Percentiles rank a stretch among this genome's conserved stretches.
Conservation (phyloP, 2,888 invertebrate genomes). For the Cyrtodaria siliqua region DNA sequence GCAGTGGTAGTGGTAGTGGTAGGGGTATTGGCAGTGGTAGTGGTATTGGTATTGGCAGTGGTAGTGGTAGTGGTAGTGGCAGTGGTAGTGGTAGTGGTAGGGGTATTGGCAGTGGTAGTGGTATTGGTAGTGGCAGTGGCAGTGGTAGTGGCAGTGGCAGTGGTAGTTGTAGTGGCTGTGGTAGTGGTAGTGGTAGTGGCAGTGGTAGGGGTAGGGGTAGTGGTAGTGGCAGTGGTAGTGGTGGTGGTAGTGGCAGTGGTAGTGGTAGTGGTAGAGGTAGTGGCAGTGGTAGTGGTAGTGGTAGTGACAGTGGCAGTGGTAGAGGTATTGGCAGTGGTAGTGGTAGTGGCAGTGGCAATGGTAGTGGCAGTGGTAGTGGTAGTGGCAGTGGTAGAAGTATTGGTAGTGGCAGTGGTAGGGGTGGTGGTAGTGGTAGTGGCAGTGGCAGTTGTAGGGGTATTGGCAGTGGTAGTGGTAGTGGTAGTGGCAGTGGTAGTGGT, state of each 20-base stretch:
- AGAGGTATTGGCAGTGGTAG: slow-evolving; percentile 4
- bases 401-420: neutral
- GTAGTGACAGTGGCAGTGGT: neutral
- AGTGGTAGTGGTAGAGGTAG: slow-evolving; percentile 6
- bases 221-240: slow-evolving; percentile 13
- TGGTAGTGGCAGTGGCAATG: neutral
- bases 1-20: neutral
- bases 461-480: neutral
- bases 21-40: neutral
- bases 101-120: no score
- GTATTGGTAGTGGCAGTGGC: no score
- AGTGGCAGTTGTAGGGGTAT: neutral
- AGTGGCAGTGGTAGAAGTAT: neutral
- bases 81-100: neutral
- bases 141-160: no score
- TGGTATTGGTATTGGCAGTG: neutral
- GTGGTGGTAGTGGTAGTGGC: neutral
- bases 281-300: slow-evolving; percentile 7
- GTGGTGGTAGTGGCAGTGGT: slow-evolving; percentile 8
- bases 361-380: slow-evolving; percentile 5
- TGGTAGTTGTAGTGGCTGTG: neutral
- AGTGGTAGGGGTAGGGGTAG: neutral
- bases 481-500: no score
- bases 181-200: slow-evolving; percentile 10
- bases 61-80: slow-evolving; percentile 1